A percentile compares a stretch with the other conserved stretches of the same genome.
phyloP scores from a whole-genome alignment of 1,140 invertebrate genomes.

The Drosophila serrata region DNA sequence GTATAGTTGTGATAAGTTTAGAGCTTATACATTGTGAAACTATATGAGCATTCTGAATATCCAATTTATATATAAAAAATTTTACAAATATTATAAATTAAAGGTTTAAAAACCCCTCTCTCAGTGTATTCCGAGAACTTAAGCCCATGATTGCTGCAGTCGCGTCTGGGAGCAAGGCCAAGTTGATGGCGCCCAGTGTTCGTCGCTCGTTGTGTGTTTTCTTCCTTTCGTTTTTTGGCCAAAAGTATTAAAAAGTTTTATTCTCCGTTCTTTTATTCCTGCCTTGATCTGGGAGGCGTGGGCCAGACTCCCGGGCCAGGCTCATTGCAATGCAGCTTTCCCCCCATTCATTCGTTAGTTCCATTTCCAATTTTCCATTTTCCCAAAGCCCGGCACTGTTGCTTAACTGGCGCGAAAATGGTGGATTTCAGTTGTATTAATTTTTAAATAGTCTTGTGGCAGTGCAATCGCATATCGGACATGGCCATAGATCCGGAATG shows the following conservation, averaged over 20 bases:
- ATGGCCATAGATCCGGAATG: background rate
- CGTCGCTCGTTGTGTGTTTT: background rate
- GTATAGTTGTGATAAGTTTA: no score
- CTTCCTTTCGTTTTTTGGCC: slow-evolving; percentile 30
- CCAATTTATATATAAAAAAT: background rate
- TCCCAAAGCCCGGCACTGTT: background rate
- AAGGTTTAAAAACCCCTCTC: background rate
- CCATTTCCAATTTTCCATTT: slow-evolving; percentile 3
- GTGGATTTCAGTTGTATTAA: slow-evolving; percentile 61
- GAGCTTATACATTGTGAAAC: accelerated
- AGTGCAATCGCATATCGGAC: slow-evolving; percentile 33
- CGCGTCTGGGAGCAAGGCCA: slow-evolving; percentile 36
- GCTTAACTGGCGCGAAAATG: slow-evolving; percentile 70
- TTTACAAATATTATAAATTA: background rate
- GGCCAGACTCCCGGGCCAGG: background rate
- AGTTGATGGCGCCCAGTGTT: slow-evolving; percentile 43
- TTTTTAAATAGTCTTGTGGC: slow-evolving; percentile 73
- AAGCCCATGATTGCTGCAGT: slow-evolving; percentile 15
- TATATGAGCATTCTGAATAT: background rate
- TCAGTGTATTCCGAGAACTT: slow-evolving; percentile 12
- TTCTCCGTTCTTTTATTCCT: slow-evolving; percentile 24
- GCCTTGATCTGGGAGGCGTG: slow-evolving; percentile 52
- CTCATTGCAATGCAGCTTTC: slow-evolving; percentile 44
- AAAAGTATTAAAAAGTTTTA: slow-evolving; percentile 70
- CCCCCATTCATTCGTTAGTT: background rate